A percentile compares a stretch with the other conserved stretches of the same genome.
These are phyloP conservation scores for Poecilia latipinna DNA, from an alignment of 2,113 vertebrate species.

Conservation along the genomic window DNA sequence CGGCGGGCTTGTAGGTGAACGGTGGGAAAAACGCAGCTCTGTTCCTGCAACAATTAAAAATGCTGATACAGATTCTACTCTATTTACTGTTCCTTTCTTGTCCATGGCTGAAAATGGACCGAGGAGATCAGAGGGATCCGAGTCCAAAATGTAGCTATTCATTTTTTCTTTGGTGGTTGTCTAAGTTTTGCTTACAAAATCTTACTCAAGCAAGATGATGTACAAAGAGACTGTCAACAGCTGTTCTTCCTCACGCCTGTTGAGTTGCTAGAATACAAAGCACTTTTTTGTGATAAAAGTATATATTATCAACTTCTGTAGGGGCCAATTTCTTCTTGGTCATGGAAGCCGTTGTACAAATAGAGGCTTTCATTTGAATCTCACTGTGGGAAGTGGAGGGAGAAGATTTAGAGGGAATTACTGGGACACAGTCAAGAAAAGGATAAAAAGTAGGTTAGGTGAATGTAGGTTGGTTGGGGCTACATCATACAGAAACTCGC, in stretches of 20 bases:
- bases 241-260: no score
- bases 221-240: no score
- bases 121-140: no score
- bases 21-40: no score
- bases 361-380: background rate
- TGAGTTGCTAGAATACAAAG: no score
- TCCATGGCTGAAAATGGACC: background rate
- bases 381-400: background rate
- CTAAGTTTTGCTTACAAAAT: no score
- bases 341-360: background rate
- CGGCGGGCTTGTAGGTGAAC: no score
- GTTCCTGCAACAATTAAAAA: no score
- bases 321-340: background rate
- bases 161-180: no score
- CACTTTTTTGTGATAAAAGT: background rate
- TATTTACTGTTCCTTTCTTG: background rate
- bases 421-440: slow-evolving; percentile 42
- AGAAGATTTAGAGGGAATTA: slow-evolving; percentile 7
- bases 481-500: slow-evolving; percentile 21
- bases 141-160: no score
- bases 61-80: no score
- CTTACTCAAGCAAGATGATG: no score
- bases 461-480: slow-evolving; percentile 37
- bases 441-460: slow-evolving; percentile 43
- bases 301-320: background rate